Evolutionary conservation across 2,113 vertebrate genomes (phyloP).

Genomic region (Sinocyclocheilus rhinocerous): DNA sequence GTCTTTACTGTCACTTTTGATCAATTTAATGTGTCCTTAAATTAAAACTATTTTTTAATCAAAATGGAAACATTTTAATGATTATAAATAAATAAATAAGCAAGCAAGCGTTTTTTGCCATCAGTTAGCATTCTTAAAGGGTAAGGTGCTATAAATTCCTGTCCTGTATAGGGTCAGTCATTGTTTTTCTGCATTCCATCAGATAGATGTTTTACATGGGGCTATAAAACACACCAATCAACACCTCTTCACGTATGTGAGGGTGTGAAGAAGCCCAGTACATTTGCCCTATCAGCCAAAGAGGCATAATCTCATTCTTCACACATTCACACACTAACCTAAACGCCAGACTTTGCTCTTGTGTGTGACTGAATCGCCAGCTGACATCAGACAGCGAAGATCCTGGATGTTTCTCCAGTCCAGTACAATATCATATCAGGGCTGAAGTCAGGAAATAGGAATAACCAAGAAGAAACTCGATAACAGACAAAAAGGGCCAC

Average conservation of each 20-base stretch:
- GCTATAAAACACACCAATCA: slow-evolving; percentile 41
- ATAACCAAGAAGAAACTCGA: background rate
- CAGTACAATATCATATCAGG: background rate
- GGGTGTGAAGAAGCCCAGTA: slow-evolving; percentile 10
- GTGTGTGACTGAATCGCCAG: background rate
- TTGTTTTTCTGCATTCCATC: slow-evolving; percentile 5
- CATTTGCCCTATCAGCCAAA: background rate
- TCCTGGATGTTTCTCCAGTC: background rate
- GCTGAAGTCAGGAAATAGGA: background rate
- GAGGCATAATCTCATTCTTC: background rate
- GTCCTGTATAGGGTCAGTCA: background rate
- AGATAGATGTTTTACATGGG: slow-evolving; percentile 8
- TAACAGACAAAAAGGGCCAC: background rate
- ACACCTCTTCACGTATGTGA: slow-evolving; percentile 19
- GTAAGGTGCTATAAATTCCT: slow-evolving; percentile 29
- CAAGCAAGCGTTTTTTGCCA: too few species aligned
- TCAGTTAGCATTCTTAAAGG: background rate
- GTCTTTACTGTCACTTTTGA: too few species aligned
- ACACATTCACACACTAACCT: slow-evolving; percentile 24
- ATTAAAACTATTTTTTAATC: too few species aligned
- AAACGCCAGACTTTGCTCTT: slow-evolving; percentile 27
- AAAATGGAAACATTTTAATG: too few species aligned
- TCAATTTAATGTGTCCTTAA: too few species aligned
- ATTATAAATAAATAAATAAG: too few species aligned
- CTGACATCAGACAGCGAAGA: slow-evolving; percentile 2